phyloP scores from a whole-genome alignment of 2,113 vertebrate species.

The Microcebus lehilahytsara region DNA sequence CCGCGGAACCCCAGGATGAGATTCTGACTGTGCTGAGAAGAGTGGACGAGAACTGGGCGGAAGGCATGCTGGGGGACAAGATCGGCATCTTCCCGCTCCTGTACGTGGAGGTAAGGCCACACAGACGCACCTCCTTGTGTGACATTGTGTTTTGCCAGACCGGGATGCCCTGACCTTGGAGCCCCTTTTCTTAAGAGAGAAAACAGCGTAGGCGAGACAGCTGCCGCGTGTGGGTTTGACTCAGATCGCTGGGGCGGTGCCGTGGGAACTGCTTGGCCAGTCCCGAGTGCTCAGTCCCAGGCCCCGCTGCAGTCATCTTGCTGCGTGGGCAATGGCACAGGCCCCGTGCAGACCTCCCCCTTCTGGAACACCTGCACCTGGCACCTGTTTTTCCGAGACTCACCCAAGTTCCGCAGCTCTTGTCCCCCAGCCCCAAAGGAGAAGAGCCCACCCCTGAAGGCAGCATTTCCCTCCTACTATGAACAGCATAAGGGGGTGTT shows the following conservation, averaged over 20 bases:
- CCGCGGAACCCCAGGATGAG: constrained; percentile 91
- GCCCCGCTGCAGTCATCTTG: background rate
- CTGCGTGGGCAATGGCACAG: too few species aligned
- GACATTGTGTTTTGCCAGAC: accelerated
- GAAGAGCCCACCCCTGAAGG: background rate
- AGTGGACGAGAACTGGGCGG: constrained; percentile 99
- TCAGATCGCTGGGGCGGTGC: background rate
- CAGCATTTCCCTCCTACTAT: background rate
- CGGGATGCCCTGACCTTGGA: background rate
- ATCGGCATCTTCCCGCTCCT: constrained; percentile 98
- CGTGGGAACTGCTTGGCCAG: background rate
- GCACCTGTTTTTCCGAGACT: background rate
- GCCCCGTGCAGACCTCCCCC: background rate
- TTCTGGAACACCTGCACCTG: background rate
- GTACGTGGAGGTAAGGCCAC: constrained; percentile 94
- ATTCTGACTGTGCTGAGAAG: constrained; percentile 97
- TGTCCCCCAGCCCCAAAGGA: too few species aligned
- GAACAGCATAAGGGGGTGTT: background rate
- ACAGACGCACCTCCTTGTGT: background rate
- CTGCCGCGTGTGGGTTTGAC: background rate
- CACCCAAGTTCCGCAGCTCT: background rate
- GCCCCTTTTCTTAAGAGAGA: constrained; percentile 10
- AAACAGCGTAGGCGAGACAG: background rate
- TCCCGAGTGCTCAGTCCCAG: background rate
- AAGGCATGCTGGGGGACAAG: constrained; percentile 99